These are phyloP conservation scores for Spicauda simplicius DNA, from an alignment of 2,888 invertebrate genomes.

Conservation along the genomic window DNA sequence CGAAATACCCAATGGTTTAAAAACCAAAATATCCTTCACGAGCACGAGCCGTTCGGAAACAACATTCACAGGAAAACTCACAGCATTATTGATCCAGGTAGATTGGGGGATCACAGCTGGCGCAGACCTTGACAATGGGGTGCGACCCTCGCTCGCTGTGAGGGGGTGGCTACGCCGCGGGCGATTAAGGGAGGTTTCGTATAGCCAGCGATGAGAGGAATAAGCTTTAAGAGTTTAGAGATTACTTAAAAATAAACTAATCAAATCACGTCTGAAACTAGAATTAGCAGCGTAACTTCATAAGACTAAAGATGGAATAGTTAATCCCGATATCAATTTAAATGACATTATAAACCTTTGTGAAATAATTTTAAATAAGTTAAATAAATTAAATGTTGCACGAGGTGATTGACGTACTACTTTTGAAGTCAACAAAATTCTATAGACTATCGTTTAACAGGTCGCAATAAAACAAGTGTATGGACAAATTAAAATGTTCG, in stretches of 20 bases:
- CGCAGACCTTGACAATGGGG: slow-evolving; percentile 54
- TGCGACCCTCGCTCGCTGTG: slow-evolving; percentile 43
- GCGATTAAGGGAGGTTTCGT: slow-evolving; percentile 13
- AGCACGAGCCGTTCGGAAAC: background rate
- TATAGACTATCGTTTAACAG: background rate
- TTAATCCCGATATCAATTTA: too few species aligned
- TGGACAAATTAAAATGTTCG: slow-evolving; percentile 24
- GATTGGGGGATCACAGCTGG: slow-evolving; percentile 45
- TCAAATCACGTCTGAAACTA: too few species aligned
- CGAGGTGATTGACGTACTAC: too few species aligned
- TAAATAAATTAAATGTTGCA: too few species aligned
- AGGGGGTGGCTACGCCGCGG: slow-evolving; percentile 25
- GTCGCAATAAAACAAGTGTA: background rate
- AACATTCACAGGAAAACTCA: slow-evolving; percentile 11
- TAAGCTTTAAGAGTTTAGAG: background rate
- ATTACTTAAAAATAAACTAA: too few species aligned
- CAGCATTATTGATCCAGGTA: slow-evolving; percentile 44
- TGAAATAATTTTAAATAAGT: too few species aligned
- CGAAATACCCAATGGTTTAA: too few species aligned
- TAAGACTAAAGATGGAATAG: too few species aligned
- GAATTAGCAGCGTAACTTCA: too few species aligned
- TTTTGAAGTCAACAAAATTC: too few species aligned
- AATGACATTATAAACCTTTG: too few species aligned
- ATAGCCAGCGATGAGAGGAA: background rate
- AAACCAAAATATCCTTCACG: too few species aligned